Evolutionary conservation across 2,888 invertebrate species (phyloP).

Genomic region (Nephrotoma appendiculata): DNA sequence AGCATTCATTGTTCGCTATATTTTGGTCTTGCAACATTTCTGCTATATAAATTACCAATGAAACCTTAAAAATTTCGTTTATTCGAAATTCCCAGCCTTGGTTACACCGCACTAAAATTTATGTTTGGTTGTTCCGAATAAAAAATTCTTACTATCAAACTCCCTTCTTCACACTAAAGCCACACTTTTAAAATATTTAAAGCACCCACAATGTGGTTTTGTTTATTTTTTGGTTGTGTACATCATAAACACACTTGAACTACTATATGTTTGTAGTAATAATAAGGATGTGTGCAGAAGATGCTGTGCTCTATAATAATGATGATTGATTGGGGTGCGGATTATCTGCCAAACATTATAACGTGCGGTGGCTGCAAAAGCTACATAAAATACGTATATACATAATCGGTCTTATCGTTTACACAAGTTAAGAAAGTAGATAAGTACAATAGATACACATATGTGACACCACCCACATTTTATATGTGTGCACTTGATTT

Average conservation of each 20-base stretch:
- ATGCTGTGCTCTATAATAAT: neutral
- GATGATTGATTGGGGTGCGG: neutral
- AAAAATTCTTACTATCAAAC: too few species aligned
- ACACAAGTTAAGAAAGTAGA: neutral
- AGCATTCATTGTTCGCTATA: neutral
- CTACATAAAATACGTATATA: neutral
- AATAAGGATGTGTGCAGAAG: neutral
- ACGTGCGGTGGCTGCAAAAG: neutral
- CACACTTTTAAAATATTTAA: neutral
- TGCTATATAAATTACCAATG: neutral
- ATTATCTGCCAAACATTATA: neutral
- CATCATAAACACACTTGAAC: neutral
- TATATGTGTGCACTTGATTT: neutral
- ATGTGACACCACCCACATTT: neutral
- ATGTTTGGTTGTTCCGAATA: too few species aligned
- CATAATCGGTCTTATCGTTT: neutral
- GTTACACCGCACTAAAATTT: neutral
- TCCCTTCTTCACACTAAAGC: neutral
- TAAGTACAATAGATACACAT: neutral
- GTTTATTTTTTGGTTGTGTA: neutral
- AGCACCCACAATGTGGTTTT: neutral
- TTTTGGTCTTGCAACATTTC: neutral
- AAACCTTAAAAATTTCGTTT: neutral
- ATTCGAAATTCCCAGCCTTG: neutral
- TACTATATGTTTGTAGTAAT: too few species aligned